Percentiles rank a stretch among this genome's conserved stretches.
phyloP scores from a whole-genome alignment of 2,888 invertebrate genomes.

The Erebia palarica region DNA sequence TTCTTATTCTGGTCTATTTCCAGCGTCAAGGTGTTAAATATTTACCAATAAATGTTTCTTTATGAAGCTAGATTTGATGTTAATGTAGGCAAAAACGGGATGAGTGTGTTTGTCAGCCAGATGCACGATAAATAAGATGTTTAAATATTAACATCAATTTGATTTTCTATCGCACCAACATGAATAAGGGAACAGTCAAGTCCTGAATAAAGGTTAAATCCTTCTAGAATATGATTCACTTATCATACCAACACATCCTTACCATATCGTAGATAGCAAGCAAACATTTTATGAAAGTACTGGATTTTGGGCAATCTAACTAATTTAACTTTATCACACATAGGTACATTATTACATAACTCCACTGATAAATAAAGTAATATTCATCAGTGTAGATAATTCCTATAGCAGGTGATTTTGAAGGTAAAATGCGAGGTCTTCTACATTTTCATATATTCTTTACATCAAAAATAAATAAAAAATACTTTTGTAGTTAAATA shows the following conservation, averaged over 20 bases:
- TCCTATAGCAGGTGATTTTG: background rate
- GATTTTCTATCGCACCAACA: conserved; percentile 50
- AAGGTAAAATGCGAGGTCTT: background rate
- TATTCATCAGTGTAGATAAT: too few relatives aligned
- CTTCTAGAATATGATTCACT: conserved; percentile 23
- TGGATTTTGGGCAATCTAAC: background rate
- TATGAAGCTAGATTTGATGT: conserved; percentile 6
- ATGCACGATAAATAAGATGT: conserved; percentile 48
- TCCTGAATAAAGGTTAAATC: conserved; percentile 36
- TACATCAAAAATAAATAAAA: background rate
- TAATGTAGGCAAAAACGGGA: conserved; percentile 5
- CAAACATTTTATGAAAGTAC: too few relatives aligned
- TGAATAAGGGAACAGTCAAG: conserved; percentile 42
- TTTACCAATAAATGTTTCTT: conserved; percentile 17
- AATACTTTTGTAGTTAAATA: background rate
- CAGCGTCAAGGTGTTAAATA: conserved; percentile 12
- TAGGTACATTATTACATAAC: background rate
- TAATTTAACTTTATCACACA: background rate
- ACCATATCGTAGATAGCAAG: background rate
- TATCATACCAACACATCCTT: background rate
- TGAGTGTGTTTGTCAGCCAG: conserved; percentile 32
- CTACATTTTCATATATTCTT: background rate
- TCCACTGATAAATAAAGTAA: too few relatives aligned
- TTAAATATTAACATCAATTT: conserved; percentile 52
- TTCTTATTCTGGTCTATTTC: background rate